These are phyloP conservation scores for Drosophila azteca DNA, from an alignment of 1,140 invertebrate genomes.

Conservation along the genomic window DNA sequence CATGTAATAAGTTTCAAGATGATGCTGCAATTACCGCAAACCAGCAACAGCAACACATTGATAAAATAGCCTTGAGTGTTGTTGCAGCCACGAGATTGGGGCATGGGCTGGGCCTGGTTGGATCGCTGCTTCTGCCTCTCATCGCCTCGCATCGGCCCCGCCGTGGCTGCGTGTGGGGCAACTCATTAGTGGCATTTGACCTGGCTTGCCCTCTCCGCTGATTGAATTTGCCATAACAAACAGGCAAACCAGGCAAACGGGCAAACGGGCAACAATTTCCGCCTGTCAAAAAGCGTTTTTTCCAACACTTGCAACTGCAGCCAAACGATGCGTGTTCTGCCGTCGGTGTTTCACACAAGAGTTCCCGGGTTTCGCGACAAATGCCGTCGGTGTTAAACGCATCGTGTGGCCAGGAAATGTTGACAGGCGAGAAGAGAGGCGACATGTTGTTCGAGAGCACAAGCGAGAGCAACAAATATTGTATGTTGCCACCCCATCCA, in stretches of 20 bases:
- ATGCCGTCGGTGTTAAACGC: no score
- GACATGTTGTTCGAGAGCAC: conserved; percentile 41
- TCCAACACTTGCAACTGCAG: conserved; percentile 55
- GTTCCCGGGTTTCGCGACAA: no score
- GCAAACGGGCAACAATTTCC: conserved; percentile 50
- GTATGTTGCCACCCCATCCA: background rate
- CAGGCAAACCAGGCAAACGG: conserved; percentile 27
- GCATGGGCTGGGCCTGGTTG: conserved; percentile 18
- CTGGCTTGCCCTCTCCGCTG: conserved; percentile 74
- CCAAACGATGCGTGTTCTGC: conserved; percentile 23
- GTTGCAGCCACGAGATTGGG: conserved; percentile 26
- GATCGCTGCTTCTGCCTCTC: conserved; percentile 45
- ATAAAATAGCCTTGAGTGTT: conserved; percentile 80
- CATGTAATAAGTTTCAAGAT: conserved; percentile 79
- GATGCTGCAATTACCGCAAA: conserved; percentile 78
- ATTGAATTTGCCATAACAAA: conserved; percentile 78
- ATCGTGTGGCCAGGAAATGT: no score
- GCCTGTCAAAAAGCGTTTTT: conserved; percentile 73
- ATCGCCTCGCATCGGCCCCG: conserved; percentile 23
- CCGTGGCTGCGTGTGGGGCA: conserved; percentile 72
- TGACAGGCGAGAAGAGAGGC: no score
- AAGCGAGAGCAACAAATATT: conserved; percentile 19
- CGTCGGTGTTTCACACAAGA: conserved; percentile 8
- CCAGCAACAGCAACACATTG: conserved; percentile 60
- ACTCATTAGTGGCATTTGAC: conserved; percentile 82